Conservation (phyloP, 2,888 invertebrate species). For the Leptinotarsa juncta region DNA sequence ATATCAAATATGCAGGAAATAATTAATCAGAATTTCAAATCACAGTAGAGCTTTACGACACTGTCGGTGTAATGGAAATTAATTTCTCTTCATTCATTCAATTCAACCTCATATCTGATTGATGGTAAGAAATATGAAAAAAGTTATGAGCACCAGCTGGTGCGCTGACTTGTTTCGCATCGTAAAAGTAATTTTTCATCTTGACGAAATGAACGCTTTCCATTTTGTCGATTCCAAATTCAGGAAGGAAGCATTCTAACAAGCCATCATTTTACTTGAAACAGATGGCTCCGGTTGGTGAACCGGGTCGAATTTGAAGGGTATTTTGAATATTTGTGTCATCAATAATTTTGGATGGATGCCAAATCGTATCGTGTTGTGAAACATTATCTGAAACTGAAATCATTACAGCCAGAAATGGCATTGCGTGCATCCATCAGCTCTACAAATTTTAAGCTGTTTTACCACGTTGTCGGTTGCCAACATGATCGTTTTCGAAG, state of each 20-base stretch:
- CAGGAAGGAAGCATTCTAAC: conserved; percentile 5
- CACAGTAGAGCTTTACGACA: too few species aligned
- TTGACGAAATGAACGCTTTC: background rate
- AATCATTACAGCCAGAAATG: conserved; percentile 30
- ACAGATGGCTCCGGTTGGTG: conserved; percentile 14
- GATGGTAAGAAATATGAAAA: too few species aligned
- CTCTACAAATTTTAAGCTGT: conserved; percentile 7
- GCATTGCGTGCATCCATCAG: conserved; percentile 33
- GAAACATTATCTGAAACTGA: conserved; percentile 30
- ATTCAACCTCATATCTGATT: too few species aligned
- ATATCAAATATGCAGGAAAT: too few species aligned
- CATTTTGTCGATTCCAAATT: background rate
- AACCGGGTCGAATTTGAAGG: conserved; percentile 25
- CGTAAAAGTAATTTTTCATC: background rate
- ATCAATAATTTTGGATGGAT: conserved; percentile 31
- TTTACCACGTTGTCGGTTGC: conserved; percentile 15
- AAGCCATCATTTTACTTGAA: conserved; percentile 10
- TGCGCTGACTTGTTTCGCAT: background rate
- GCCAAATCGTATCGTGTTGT: conserved; percentile 32
- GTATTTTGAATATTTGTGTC: conserved; percentile 30
- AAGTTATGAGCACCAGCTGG: background rate
- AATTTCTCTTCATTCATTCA: too few species aligned
- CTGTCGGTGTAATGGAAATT: too few species aligned
- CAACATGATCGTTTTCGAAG: conserved; percentile 16
- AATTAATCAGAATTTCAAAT: too few species aligned